Evolutionary conservation across 2,888 invertebrate species (phyloP).

Genomic region (Lasioglossum figueresi): DNA sequence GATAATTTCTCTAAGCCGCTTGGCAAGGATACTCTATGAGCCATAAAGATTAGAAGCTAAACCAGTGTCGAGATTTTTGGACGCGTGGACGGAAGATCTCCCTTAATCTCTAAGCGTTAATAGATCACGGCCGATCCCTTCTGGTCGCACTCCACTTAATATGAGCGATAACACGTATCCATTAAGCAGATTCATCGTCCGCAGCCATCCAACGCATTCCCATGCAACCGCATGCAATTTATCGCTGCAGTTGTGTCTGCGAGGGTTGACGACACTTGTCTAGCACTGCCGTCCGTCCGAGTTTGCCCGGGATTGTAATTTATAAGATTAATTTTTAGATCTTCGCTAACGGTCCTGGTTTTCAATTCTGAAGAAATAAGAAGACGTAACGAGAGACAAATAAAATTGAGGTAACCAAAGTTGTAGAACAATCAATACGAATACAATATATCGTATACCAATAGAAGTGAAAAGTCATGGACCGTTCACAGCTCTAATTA

Average conservation of each 20-base stretch:
- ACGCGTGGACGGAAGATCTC: neutral
- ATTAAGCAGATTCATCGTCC: slow-evolving; percentile 31
- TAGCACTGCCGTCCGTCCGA: neutral
- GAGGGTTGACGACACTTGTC: slow-evolving; percentile 28
- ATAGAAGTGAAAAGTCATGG: too few species aligned
- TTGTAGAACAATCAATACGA: too few species aligned
- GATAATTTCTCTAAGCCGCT: neutral
- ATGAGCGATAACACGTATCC: neutral
- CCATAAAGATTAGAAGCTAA: slow-evolving; percentile 1
- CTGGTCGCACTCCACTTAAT: slow-evolving; percentile 1
- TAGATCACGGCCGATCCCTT: neutral
- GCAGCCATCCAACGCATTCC: slow-evolving; percentile 20
- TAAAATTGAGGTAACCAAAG: too few species aligned
- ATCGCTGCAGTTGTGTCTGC: neutral
- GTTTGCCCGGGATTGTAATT: too few species aligned
- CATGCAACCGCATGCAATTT: slow-evolving; percentile 31
- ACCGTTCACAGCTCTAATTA: too few species aligned
- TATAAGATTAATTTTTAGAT: neutral
- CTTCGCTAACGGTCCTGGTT: neutral
- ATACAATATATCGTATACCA: too few species aligned
- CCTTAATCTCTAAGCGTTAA: neutral
- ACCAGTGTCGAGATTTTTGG: neutral
- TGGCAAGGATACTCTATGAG: neutral
- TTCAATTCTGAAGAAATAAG: neutral
- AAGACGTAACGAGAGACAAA: neutral